Percentiles rank a stretch among this genome's conserved stretches.
These are phyloP conservation scores for Ophthalmolycus amberensis DNA, from an alignment of 2,113 vertebrate species.

Conservation along the genomic window DNA sequence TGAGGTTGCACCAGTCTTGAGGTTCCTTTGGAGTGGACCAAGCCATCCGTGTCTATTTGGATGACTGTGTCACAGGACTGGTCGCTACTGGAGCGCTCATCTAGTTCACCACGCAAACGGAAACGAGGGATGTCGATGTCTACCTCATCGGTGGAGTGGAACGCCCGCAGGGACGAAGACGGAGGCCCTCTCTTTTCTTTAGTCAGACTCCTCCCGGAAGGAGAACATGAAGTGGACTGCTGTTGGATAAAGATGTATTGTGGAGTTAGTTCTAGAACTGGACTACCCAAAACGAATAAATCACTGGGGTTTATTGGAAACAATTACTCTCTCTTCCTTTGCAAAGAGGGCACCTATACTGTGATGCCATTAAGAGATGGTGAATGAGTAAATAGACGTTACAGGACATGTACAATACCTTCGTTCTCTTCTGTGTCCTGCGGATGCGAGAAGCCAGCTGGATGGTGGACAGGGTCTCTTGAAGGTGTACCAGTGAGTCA, in stretches of 20 bases:
- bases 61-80: conserved; percentile 97
- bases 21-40: conserved; percentile 87
- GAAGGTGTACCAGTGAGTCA: conserved; percentile 84
- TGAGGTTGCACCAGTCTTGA: conserved; percentile 89
- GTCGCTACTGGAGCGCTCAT: conserved; percentile 93
- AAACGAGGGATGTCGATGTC: conserved; percentile 88
- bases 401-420: conserved; percentile 82
- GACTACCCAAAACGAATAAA: not conserved
- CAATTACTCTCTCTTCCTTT: not conserved
- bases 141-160: conserved; percentile 88
- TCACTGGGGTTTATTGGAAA: not conserved
- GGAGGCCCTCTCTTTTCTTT: conserved; percentile 88
- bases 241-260: conserved; percentile 44
- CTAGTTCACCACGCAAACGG: conserved; percentile 88
- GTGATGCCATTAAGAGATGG: not conserved
- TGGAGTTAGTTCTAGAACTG: conserved; percentile 9
- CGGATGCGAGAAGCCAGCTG: conserved; percentile 92
- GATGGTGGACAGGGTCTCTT: conserved; percentile 92
- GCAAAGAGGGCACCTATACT: not conserved
- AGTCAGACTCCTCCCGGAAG: conserved; percentile 92
- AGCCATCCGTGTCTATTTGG: conserved; percentile 91
- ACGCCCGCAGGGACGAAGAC: conserved; percentile 90
- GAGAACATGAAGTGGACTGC: conserved; percentile 94
- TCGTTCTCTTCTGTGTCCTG: conserved; percentile 94
- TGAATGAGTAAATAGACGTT: not conserved